phyloP scores from a whole-genome alignment of 2,113 vertebrate species.

The Spheniscus mendiculus region DNA sequence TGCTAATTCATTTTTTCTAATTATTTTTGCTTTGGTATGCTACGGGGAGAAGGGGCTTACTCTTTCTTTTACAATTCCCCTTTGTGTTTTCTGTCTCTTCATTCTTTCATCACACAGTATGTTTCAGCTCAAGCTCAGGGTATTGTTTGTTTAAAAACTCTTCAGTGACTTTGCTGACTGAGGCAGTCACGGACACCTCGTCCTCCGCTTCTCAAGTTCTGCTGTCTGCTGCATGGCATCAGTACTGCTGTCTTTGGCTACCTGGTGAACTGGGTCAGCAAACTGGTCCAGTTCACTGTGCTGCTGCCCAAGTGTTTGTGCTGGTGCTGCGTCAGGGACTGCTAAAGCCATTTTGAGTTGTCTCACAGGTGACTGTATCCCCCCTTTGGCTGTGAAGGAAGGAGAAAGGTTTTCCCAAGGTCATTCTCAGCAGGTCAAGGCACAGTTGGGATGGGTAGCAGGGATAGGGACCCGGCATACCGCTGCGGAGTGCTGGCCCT shows the following conservation, averaged over 20 bases:
- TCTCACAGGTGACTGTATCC: rapidly evolving
- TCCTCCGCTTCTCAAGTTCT: rapidly evolving
- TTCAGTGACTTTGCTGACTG: not conserved
- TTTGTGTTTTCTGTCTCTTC: not conserved
- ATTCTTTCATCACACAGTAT: not conserved
- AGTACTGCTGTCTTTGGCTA: not conserved
- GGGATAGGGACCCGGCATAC: not conserved
- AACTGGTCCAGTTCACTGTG: rapidly evolving
- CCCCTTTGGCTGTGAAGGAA: rapidly evolving
- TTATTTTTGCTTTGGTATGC: not conserved
- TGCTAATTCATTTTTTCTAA: not conserved
- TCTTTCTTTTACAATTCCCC: not conserved
- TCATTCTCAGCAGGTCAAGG: not conserved
- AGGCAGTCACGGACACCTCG: rapidly evolving
- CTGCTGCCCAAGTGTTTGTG: not conserved
- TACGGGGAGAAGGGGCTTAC: not conserved
- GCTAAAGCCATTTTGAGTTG: rapidly evolving
- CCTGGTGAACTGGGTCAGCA: not conserved
- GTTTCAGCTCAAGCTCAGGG: not conserved
- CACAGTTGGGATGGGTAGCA: not conserved
- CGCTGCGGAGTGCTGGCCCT: too few species aligned
- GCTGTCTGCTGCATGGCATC: not conserved
- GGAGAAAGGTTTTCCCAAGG: not conserved
- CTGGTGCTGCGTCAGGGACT: rapidly evolving
- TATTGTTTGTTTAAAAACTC: not conserved